Conservation (phyloP, 2,888 invertebrate genomes). For the Acleris emargana region DNA sequence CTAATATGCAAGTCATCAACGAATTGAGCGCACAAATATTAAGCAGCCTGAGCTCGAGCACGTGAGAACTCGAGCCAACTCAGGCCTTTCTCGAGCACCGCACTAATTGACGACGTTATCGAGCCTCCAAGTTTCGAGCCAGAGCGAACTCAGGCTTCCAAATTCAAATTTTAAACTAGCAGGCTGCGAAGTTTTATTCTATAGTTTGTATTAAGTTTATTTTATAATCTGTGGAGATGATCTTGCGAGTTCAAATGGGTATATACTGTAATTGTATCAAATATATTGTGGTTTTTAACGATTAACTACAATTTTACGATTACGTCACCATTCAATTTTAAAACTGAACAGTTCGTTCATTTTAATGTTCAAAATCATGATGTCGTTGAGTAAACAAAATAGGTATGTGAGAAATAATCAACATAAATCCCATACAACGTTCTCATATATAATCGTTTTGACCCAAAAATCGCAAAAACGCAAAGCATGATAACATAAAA, state of each 20-base stretch:
- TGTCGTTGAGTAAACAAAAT: neutral
- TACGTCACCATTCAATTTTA: too few relatives aligned
- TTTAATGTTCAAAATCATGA: too few relatives aligned
- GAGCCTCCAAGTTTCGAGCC: conserved; percentile 65
- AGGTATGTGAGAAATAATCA: neutral
- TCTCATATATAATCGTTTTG: too few relatives aligned
- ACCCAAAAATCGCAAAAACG: too few relatives aligned
- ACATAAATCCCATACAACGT: conserved; percentile 13
- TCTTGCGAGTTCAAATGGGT: conserved; percentile 20
- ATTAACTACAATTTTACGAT: too few relatives aligned
- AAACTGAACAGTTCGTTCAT: too few relatives aligned
- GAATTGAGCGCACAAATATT: conserved; percentile 31
- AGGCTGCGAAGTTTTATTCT: conserved; percentile 64
- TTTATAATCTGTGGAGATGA: conserved; percentile 43
- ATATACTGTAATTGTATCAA: neutral
- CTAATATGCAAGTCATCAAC: conserved; percentile 9
- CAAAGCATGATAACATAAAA: too few relatives aligned
- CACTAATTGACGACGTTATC: conserved; percentile 78
- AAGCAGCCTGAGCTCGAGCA: conserved; percentile 32
- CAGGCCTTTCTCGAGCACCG: conserved; percentile 46
- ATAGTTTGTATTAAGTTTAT: conserved; percentile 37
- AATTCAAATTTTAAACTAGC: conserved; percentile 75
- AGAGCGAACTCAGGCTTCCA: conserved; percentile 63
- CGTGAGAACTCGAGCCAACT: conserved; percentile 40
- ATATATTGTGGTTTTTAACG: too few relatives aligned